A percentile compares a stretch with the other conserved stretches of the same genome.
Conservation (phyloP, 2,888 invertebrate genomes). For the Ecdyonurus torrentis region DNA sequence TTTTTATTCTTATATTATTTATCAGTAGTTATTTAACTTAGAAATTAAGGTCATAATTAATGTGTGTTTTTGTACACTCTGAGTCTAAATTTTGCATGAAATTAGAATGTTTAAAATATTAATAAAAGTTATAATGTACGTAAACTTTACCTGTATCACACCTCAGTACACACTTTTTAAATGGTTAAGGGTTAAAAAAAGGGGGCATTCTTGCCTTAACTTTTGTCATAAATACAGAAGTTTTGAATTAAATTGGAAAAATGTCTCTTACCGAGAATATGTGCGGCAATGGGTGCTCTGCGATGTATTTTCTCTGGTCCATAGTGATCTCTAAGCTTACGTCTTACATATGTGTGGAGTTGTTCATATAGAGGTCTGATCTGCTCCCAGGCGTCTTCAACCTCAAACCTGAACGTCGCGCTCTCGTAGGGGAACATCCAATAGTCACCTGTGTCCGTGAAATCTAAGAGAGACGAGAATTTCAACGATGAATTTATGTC, state of each 20-base stretch:
- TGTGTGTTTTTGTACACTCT: too few species aligned
- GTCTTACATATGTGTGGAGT: conserved; percentile 75
- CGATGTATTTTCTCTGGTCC: conserved; percentile 66
- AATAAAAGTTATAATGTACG: too few species aligned
- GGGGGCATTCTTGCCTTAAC: neutral
- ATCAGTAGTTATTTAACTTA: too few species aligned
- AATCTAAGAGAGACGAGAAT: too few species aligned
- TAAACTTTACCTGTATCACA: too few species aligned
- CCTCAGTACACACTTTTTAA: too few species aligned
- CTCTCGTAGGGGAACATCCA: conserved; percentile 82
- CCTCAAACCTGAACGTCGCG: conserved; percentile 52
- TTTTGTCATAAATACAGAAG: neutral
- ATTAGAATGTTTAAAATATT: too few species aligned
- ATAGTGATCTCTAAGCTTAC: conserved; percentile 64
- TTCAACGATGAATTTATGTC: too few species aligned
- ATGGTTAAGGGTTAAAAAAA: neutral
- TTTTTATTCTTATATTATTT: too few species aligned
- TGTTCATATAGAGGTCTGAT: conserved; percentile 73
- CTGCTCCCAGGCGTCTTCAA: conserved; percentile 70
- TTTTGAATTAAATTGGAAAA: neutral
- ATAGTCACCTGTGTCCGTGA: conserved; percentile 70
- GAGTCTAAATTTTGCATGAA: too few species aligned
- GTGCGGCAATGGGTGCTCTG: conserved; percentile 69
- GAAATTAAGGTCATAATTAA: too few species aligned
- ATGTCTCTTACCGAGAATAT: conserved; percentile 45